These are phyloP conservation scores for Brachypalpus laphriformis DNA, from an alignment of 2,888 invertebrate genomes.

Conservation along the genomic window DNA sequence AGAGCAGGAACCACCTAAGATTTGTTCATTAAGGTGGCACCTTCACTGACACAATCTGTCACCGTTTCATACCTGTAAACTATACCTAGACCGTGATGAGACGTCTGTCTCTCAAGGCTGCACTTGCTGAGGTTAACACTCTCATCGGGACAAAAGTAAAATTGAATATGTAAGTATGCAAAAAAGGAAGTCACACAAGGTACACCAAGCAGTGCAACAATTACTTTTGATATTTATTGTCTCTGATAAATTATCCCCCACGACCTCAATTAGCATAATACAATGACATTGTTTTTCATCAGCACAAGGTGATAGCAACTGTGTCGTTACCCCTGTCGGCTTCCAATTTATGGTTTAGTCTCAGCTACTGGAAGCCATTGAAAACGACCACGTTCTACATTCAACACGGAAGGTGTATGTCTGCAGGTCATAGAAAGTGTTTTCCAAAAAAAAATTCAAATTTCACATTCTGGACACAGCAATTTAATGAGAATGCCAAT, in stretches of 20 bases:
- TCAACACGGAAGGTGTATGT: background rate
- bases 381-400: background rate
- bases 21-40: too few species aligned
- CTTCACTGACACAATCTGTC: too few species aligned
- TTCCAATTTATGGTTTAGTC: background rate
- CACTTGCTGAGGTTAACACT: too few species aligned
- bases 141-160: background rate
- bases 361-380: background rate
- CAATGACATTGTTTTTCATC: background rate
- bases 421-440: background rate
- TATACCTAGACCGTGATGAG: too few species aligned
- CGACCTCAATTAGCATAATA: slow-evolving; percentile 5
- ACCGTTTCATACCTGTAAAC: too few species aligned
- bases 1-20: too few species aligned
- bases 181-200: background rate
- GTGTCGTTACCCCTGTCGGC: background rate
- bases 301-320: background rate
- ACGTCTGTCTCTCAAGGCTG: too few species aligned
- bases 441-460: too few species aligned
- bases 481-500: slow-evolving; percentile 7
- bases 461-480: background rate
- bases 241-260: background rate
- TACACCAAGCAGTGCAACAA: background rate
- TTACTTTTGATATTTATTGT: slow-evolving; percentile 1
- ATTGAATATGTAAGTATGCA: background rate